phyloP scores from a whole-genome alignment of 2,888 invertebrate genomes.

The Liposcelis brunnea region DNA sequence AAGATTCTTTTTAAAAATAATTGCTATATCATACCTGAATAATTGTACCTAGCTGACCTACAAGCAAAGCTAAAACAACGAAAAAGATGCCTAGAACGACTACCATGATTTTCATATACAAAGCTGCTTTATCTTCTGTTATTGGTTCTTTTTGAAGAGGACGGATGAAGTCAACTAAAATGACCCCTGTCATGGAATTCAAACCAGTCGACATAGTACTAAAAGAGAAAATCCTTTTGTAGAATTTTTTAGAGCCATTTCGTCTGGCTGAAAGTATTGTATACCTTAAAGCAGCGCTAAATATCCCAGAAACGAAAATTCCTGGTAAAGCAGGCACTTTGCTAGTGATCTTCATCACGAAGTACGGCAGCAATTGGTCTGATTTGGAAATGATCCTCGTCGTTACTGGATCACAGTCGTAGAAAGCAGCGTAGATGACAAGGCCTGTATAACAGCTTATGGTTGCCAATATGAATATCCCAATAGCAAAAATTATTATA shows the following conservation, averaged over 20 bases:
- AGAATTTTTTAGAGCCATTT: too few relatives aligned
- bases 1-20: too few relatives aligned
- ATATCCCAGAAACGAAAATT: slow-evolving; percentile 69
- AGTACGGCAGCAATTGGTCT: slow-evolving; percentile 61
- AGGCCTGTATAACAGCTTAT: slow-evolving; percentile 73
- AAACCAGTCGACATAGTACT: slow-evolving; percentile 66
- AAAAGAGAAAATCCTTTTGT: too few relatives aligned
- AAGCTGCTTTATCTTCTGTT: slow-evolving; percentile 44
- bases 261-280: too few relatives aligned
- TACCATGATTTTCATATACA: slow-evolving; percentile 53
- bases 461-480: slow-evolving; percentile 54
- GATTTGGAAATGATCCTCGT: slow-evolving; percentile 51
- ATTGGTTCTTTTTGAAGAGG: slow-evolving; percentile 45
- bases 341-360: slow-evolving; percentile 62
- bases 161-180: slow-evolving; percentile 59
- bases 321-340: slow-evolving; percentile 63
- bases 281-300: slow-evolving; percentile 72
- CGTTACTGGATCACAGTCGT: slow-evolving; percentile 69
- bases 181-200: slow-evolving; percentile 65
- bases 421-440: slow-evolving; percentile 70
- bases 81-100: slow-evolving; percentile 44
- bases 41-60: slow-evolving; percentile 46
- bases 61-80: slow-evolving; percentile 49
- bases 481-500: slow-evolving; percentile 56
- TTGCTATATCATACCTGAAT: slow-evolving; percentile 40